Conservation (phyloP, 2,888 invertebrate genomes). For the Timandra comae region DNA sequence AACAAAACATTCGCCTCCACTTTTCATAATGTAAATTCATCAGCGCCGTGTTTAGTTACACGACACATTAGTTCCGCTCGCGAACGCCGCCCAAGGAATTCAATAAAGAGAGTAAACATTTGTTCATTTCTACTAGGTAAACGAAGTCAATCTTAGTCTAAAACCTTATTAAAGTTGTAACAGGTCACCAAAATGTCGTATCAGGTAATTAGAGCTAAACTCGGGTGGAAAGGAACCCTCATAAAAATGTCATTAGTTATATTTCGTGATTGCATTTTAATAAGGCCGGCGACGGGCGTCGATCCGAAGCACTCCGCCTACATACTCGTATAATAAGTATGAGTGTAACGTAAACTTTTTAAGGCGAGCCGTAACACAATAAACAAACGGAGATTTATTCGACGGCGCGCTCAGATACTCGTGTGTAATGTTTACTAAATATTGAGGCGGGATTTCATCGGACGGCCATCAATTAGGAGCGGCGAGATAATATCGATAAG, state of each 20-base stretch:
- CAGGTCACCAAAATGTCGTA: no score
- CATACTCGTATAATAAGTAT: no score
- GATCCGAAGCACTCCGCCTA: neutral
- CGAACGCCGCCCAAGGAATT: no score
- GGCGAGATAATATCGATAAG: constrained; percentile 33
- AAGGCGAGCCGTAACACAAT: constrained; percentile 14
- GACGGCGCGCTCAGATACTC: constrained; percentile 8
- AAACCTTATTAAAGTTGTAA: no score
- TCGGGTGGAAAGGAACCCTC: neutral
- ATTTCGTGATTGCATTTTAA: neutral
- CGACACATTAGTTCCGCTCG: no score
- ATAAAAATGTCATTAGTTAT: neutral
- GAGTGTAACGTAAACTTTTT: neutral
- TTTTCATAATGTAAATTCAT: no score
- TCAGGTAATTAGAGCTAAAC: no score
- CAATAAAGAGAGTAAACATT: no score
- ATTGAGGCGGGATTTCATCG: constrained; percentile 25
- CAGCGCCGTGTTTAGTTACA: no score
- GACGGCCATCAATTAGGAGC: constrained; percentile 31
- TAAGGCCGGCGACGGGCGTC: neutral
- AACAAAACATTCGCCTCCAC: no score
- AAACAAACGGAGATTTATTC: constrained; percentile 3
- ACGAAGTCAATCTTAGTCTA: no score
- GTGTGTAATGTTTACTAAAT: constrained; percentile 27
- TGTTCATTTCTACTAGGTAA: no score